Base-by-base conservation (phyloP, 2,797 vertebrate species). In the Allenopithecus nigroviridis region DNA sequence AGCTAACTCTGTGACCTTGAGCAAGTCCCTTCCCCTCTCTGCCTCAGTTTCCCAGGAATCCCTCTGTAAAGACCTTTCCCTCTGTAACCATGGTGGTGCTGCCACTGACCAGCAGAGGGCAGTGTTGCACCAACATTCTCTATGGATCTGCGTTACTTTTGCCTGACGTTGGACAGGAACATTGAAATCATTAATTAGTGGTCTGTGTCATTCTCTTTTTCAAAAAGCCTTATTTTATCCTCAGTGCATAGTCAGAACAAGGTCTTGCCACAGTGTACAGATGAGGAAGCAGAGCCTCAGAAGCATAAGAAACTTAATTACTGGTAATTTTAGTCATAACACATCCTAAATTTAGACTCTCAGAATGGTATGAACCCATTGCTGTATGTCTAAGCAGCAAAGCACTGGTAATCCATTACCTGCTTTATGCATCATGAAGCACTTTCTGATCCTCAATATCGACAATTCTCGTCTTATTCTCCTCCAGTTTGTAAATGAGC, bases 61-160 rank as follows among this genome's bases (percentile, higher is more conserved):
- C 30, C 36, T 74, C n/a, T 55, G 36, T 22, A 26, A 46, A 59
- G 30, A 53, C 46, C 14, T 5, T 46, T 26, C 59, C 30, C 30
- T 75, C 28, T 72, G 36, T 43, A 88, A 72, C 43, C 72, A 19
- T 5, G 39, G 88, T 64, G 33, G 76, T 72, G n/a, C 87, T 6
- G 5, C 2, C 21, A 0, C 26, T 5, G 79, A 78, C 94, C 97
- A 97, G 95, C 93, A 97, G 98, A 94, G 97, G 94, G 94, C 48
- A 97, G 94, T 36, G 21, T 55, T 57, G 59, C 83, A 79, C 95
- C 78, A 72, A 72, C 59, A 64, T 96, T 83, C 30, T 13, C 89
- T 28, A 8, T 1, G 59, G 2, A n/a, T 21, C 48, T 5, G n/a
- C 0, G 0, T 19, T 48, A 28, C 39, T 59, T 68, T 68, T 28